Percentiles rank a stretch among this genome's conserved stretches.
Evolutionary conservation across 2,797 vertebrate genomes (phyloP).

Genomic region (Helicolenus hilgendorfi): DNA sequence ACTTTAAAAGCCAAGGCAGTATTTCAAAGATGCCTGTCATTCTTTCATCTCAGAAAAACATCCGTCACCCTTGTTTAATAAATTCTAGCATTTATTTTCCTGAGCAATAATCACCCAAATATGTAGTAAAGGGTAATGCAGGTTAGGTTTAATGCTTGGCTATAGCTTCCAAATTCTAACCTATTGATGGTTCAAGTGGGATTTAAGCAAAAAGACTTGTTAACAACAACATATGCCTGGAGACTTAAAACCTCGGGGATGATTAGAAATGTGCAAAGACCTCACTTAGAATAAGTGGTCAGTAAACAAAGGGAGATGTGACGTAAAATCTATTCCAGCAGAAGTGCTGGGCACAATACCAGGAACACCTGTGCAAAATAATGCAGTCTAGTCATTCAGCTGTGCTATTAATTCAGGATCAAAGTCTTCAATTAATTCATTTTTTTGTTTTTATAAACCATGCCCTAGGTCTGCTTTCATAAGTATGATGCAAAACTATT

Average conservation of each 20-base stretch:
- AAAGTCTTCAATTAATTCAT: not conserved
- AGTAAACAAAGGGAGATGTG: slow-evolving; percentile 12
- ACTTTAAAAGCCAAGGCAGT: not conserved
- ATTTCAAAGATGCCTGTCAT: not conserved
- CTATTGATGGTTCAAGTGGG: not conserved
- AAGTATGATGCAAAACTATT: not conserved
- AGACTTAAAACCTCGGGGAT: slow-evolving; percentile 14
- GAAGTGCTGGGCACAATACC: not conserved
- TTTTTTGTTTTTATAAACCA: not conserved
- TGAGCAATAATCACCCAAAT: not conserved
- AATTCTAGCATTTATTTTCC: not conserved
- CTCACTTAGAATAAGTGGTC: slow-evolving; percentile 19
- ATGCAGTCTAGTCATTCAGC: slow-evolving; percentile 9
- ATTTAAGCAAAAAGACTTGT: not conserved
- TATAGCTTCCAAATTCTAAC: not conserved
- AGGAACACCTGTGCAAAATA: slow-evolving; percentile 27
- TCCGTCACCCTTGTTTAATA: not conserved
- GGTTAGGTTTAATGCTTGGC: not conserved
- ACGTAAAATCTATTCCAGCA: slow-evolving; percentile 21
- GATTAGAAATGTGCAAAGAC: slow-evolving; percentile 23
- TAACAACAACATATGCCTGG: not conserved
- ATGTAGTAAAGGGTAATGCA: not conserved
- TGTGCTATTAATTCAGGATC: slow-evolving; percentile 36
- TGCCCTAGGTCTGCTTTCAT: not conserved
- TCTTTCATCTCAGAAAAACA: not conserved